Conservation (phyloP, 1,140 invertebrate genomes). For the Eumaeus atala region DNA sequence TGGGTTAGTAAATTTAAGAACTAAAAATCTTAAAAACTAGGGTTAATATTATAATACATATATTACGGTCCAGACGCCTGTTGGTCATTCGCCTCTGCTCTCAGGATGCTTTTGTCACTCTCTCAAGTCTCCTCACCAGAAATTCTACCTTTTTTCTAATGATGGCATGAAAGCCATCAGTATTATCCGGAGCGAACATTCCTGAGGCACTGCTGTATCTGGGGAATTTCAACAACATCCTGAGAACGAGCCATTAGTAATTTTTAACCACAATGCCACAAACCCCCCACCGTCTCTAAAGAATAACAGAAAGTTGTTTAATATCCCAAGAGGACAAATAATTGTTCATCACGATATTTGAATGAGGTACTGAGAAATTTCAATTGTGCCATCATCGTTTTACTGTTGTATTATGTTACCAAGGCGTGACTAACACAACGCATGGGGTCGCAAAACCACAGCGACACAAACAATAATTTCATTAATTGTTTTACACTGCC, state of each 20-base stretch:
- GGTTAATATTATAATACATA: no score
- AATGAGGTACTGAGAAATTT: constrained; percentile 6
- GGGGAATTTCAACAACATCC: no score
- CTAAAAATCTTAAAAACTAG: no score
- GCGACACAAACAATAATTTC: constrained; percentile 52
- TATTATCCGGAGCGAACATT: no score
- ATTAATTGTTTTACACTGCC: constrained; percentile 68
- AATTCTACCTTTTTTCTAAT: no score
- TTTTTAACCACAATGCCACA: constrained; percentile 7
- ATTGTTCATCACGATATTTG: constrained; percentile 9
- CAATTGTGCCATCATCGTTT: constrained; percentile 42
- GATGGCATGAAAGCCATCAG: no score
- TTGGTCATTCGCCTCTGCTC: no score
- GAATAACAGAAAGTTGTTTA: not conserved
- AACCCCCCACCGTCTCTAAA: not conserved
- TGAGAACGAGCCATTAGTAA: constrained; percentile 8
- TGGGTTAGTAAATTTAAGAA: no score
- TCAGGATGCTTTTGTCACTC: no score
- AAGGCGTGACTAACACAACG: constrained; percentile 40
- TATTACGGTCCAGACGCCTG: no score
- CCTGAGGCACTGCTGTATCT: no score
- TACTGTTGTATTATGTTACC: constrained; percentile 31
- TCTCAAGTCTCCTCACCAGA: no score
- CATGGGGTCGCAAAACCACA: constrained; percentile 43
- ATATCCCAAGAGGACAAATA: constrained; percentile 2